Evolutionary conservation across 2,888 invertebrate genomes (phyloP), one percentile per base, ranked within the genome.

Genomic region (Phanerotoma sp.): DNA sequence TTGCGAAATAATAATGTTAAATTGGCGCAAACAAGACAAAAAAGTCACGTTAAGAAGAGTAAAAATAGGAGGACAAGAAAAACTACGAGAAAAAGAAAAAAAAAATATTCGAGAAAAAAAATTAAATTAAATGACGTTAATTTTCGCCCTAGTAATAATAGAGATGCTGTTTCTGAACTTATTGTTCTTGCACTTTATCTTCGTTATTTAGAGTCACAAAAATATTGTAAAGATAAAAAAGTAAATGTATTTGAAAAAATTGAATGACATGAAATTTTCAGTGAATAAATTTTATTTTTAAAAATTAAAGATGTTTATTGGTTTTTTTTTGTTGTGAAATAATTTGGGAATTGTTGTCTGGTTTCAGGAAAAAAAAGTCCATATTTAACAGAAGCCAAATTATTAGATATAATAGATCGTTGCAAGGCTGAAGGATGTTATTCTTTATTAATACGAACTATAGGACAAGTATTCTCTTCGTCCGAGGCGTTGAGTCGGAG

Each of bases 381-480:
- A 54, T 83, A 79, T 66, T 78, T 94, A 60, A 91, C 90, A 44
- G 93, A 94, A 78, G 84, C 87, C 58, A 84, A 84, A 59, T 80
- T 95, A 49, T 82, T 84, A 68, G 83, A 86, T 62, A 82, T 94
- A 56, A 86, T 94, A 65, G 86, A 87, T 61, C 84, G 84, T 65
- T 93, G 93, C 72, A 82, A 87, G 68, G 79, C 83, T 58, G 83
- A 82, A 37, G 82, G 86, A 61, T 82, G 83, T 52, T 90, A 88
- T 69, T 84, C 89, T 41, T 83, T 86, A 9, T 78, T 95, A 40
- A 87, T 89, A 59, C 82, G 88, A 52, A 87, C 88, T 11, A 77
- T 95, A 28, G 89, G 89, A 1, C 86, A 88, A 73, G 88, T 93
- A 1, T 95, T 89, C 77, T 83, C 83, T 25, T 80, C 79, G 58